Base-by-base conservation (phyloP, 2,888 invertebrate species). In the Monopis laevigella region DNA sequence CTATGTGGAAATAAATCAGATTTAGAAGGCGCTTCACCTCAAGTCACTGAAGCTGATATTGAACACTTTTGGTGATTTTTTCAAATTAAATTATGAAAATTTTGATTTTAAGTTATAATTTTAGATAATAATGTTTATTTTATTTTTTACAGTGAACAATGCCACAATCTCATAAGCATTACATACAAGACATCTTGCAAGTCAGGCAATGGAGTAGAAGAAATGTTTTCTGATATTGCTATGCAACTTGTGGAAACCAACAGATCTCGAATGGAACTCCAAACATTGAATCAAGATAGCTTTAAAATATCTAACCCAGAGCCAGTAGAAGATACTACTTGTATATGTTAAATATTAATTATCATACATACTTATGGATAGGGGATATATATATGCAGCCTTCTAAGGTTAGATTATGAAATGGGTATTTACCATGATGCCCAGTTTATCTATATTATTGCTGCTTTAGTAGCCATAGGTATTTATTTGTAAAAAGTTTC, bases 1-100 rank as follows among this genome's bases (percentile, higher is more conserved):
- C 82, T 96, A 11, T 96, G 96, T 71, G 96, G 96, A 38, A 96
- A 96, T 64, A 96, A 96, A 73, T 86, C 87, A 39, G 96, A 96
- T 68, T 72, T 93, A 40, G 90, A 89, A 56, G 86, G 86, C 8
- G 69, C 78, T 14, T 84, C 85, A 40, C 88, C 90, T 1, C 90
- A 92, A 70, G 90, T 96, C 6, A 89, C 89, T 11, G 93, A 95
- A 62, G 84, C 87, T 43, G 95, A 96, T 65, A 91, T 96, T 69
- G 93, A 95, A 62, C 87, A 87, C 49, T 96, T 96, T 68, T 92
- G 90, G 89, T 90, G 81, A 65, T 59, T 53, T 45, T 45, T 42
- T 24, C 2, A 27, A 13, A 19, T 32, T 7, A 13, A 14, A n/a
- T n/a, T n/a, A n/a, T n/a, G n/a, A n/a, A n/a, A n/a, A n/a, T 36